Evolutionary conservation across 64 coral and sea anemone genomes (phyloP), one percentile per base, ranked within the genome.

Genomic region (Stichodactyla mertensii): DNA sequence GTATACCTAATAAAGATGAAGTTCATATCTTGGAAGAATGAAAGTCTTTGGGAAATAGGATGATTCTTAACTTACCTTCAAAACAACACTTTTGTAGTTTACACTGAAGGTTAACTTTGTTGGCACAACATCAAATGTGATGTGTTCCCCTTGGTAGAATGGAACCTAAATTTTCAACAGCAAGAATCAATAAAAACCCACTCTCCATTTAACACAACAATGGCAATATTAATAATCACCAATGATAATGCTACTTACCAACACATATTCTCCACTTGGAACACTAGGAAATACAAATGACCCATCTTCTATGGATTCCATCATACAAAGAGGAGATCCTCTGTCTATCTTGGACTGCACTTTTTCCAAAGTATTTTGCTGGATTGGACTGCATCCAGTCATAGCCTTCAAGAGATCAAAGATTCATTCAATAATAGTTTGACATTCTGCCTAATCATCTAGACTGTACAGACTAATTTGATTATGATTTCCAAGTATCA

Each of bases 111-210:
- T 99, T 22, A 99, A 70, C 84, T 99, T 99, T 14, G 90, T 89
- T 79, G 97, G 97, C 54, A 99, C 93, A 87, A 99, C 97, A 85
- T 99, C 97, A 91, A 99, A 99, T 22, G 97, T 99, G 14, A 99
- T 99, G 14, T 92, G 90, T 71, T 99, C 93, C 28, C 97, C 97
- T 85, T 99, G 87, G 83, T 99, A 99, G 74, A 93, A 92, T 57
- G 97, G 97, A 77, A 99, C 86, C 97, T 99, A 58, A 20, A 77
- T 67, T 15, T 45, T 64, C 10, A 15, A 18, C 5, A 31, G 2
- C 14, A 11, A 36, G 1, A 74, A 74, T 12, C 12, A 7, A 20
- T 51, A 36, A 27, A 1, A 55, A 62, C 11, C n/a, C 5, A 84
- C 1, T 45, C 36, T 45, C 36, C 3, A 45, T 45, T 45, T 45